phyloP scores from a whole-genome alignment of 2,797 vertebrate species.

The Distichodus sexfasciatus region DNA sequence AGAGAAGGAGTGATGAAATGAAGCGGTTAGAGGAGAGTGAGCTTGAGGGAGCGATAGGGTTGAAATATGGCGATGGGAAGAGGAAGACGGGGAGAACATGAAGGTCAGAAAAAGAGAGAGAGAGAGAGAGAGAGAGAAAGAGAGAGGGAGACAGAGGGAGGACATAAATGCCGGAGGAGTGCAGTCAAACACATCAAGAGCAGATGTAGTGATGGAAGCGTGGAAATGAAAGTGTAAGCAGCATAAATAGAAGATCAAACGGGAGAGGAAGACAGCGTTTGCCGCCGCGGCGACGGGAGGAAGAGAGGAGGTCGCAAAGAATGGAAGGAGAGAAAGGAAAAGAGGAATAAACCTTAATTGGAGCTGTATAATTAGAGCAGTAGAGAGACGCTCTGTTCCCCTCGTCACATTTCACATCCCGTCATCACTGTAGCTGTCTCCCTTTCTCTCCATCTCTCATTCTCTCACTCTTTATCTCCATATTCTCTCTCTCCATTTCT shows the following conservation, averaged over 20 bases:
- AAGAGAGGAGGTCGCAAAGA: conserved; percentile 9
- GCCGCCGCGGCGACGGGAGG: background rate
- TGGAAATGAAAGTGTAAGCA: conserved; percentile 34
- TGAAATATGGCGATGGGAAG: conserved; percentile 52
- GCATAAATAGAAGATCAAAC: conserved; percentile 46
- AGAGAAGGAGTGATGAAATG: conserved; percentile 33
- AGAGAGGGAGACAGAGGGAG: background rate
- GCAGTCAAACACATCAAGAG: conserved; percentile 45
- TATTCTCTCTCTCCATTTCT: too few species aligned
- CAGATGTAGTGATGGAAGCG: conserved; percentile 52
- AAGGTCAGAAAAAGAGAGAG: conserved; percentile 39
- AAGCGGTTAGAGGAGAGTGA: conserved; percentile 16
- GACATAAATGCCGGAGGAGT: conserved; percentile 19
- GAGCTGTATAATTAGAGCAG: conserved; percentile 47
- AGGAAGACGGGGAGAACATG: conserved; percentile 29
- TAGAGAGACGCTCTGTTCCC: conserved; percentile 44
- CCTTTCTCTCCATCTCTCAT: conserved; percentile 45
- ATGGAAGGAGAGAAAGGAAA: conserved; percentile 17
- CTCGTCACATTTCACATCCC: conserved; percentile 34
- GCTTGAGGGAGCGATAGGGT: conserved; percentile 38
- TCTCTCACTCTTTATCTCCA: too few species aligned
- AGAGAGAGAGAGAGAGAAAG: background rate
- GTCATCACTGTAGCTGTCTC: conserved; percentile 50
- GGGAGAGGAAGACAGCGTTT: conserved; percentile 14
- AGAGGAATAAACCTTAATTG: conserved; percentile 29